Percentiles rank a stretch among this genome's conserved stretches.
Conservation (phyloP, 1,140 invertebrate species). For the Pectinophora gossypiella region DNA sequence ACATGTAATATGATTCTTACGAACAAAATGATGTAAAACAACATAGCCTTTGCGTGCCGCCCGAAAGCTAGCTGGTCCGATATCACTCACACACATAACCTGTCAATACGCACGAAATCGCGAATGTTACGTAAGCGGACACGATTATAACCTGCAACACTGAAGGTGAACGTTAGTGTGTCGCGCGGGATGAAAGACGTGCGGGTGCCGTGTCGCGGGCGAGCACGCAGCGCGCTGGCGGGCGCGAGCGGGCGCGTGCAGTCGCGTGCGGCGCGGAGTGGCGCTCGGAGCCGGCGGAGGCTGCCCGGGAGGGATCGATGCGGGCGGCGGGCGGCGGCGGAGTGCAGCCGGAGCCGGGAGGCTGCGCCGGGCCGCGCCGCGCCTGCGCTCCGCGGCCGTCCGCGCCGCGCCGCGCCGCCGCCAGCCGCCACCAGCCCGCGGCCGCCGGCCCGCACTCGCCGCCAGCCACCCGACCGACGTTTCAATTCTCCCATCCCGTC, state of each 20-base stretch:
- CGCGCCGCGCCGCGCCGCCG: slow-evolving; percentile 29
- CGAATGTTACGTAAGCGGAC: slow-evolving; percentile 53
- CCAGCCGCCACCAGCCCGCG: slow-evolving; percentile 31
- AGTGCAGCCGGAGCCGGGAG: slow-evolving; percentile 56
- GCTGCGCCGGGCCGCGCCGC: slow-evolving; percentile 45
- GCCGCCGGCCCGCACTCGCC: slow-evolving; percentile 13
- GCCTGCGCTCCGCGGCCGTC: slow-evolving; percentile 17
- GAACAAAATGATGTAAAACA: background rate
- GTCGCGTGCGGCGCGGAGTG: too few species aligned
- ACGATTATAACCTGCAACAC: slow-evolving; percentile 51
- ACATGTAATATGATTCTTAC: too few species aligned
- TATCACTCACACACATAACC: slow-evolving; percentile 41
- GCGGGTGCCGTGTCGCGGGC: slow-evolving; percentile 4
- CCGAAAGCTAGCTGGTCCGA: background rate
- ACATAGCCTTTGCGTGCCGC: background rate
- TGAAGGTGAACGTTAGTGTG: slow-evolving; percentile 26
- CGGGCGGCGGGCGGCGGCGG: slow-evolving; percentile 65
- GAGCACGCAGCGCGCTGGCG: slow-evolving; percentile 9
- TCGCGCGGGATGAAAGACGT: background rate
- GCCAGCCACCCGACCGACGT: slow-evolving; percentile 30
- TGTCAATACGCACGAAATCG: slow-evolving; percentile 36
- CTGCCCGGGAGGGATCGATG: slow-evolving; percentile 64
- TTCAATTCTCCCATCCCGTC: slow-evolving; percentile 49
- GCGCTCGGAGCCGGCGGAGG: slow-evolving; percentile 42
- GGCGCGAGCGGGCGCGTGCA: background rate